Evolutionary conservation across 2,113 vertebrate species (phyloP).

Genomic region (Myotis brandtii): DNA sequence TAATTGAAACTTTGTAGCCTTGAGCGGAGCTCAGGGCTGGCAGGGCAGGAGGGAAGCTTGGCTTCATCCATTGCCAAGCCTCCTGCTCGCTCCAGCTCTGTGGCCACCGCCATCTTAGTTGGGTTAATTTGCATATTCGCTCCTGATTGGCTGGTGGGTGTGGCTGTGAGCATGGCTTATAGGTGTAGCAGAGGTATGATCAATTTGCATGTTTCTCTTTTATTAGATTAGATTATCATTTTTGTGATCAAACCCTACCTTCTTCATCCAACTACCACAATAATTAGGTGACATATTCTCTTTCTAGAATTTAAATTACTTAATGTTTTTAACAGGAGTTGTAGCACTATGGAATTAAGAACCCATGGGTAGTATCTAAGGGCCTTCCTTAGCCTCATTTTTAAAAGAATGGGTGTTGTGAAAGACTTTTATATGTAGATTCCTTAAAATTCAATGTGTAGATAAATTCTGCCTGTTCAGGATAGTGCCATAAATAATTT

Average conservation of each 20-base stretch:
- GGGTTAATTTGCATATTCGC: too few relatives aligned
- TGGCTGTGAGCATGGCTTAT: too few relatives aligned
- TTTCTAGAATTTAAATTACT: background rate
- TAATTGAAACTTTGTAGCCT: too few relatives aligned
- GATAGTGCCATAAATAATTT: constrained; percentile 15
- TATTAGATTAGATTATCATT: background rate
- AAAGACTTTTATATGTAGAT: constrained; percentile 16
- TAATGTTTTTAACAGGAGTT: background rate
- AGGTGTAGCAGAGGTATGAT: too few relatives aligned
- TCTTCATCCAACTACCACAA: background rate
- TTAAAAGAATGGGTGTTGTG: background rate
- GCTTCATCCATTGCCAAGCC: too few relatives aligned
- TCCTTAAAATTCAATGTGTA: background rate
- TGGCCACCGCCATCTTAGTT: too few relatives aligned
- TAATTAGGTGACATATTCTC: background rate
- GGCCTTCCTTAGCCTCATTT: background rate
- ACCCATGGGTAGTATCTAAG: background rate
- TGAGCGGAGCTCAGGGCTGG: too few relatives aligned
- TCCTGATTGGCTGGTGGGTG: too few relatives aligned
- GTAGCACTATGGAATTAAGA: background rate
- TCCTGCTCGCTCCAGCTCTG: too few relatives aligned
- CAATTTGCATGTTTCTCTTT: too few relatives aligned
- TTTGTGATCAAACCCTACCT: background rate
- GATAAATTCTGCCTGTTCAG: constrained; percentile 16
- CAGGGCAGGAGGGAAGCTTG: too few relatives aligned